Evolutionary conservation across 1,140 invertebrate genomes (phyloP).

Genomic region (Dreissena rostriformis): DNA sequence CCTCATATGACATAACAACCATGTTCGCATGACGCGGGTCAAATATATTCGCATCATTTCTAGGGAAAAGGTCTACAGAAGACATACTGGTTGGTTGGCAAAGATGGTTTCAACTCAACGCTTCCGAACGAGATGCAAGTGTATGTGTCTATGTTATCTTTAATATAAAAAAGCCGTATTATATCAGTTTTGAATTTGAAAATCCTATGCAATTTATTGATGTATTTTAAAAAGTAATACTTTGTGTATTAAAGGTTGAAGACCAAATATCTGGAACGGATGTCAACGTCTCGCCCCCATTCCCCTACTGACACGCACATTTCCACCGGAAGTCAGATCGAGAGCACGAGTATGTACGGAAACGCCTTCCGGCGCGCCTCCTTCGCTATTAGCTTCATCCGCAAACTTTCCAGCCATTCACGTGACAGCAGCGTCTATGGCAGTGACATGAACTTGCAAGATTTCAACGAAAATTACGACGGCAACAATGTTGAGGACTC

Average conservation of each 20-base stretch:
- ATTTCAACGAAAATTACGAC: too few species aligned
- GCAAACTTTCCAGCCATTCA: constrained; percentile 48
- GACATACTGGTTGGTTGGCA: constrained; percentile 74
- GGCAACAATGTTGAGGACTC: too few species aligned
- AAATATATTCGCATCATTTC: not conserved
- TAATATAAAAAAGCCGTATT: too few species aligned
- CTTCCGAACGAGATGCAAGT: constrained; percentile 65
- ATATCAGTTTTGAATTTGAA: too few species aligned
- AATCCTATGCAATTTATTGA: too few species aligned
- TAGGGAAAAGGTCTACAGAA: constrained; percentile 74
- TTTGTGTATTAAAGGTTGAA: too few species aligned
- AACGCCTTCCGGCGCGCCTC: constrained; percentile 70
- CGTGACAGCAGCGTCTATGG: constrained; percentile 19
- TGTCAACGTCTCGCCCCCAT: constrained; percentile 17
- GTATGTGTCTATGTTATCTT: constrained; percentile 43
- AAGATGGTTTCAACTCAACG: constrained; percentile 64
- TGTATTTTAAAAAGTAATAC: too few species aligned
- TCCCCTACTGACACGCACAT: constrained; percentile 67
- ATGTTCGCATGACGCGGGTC: too few species aligned
- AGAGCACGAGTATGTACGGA: constrained; percentile 75
- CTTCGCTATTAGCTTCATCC: constrained; percentile 63
- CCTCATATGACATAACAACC: too few species aligned
- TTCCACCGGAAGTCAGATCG: constrained; percentile 59
- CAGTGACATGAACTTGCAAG: too few species aligned
- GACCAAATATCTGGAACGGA: too few species aligned